Evolutionary conservation across 2,888 invertebrate species (phyloP).

Genomic region (Epicampocera succincta): DNA sequence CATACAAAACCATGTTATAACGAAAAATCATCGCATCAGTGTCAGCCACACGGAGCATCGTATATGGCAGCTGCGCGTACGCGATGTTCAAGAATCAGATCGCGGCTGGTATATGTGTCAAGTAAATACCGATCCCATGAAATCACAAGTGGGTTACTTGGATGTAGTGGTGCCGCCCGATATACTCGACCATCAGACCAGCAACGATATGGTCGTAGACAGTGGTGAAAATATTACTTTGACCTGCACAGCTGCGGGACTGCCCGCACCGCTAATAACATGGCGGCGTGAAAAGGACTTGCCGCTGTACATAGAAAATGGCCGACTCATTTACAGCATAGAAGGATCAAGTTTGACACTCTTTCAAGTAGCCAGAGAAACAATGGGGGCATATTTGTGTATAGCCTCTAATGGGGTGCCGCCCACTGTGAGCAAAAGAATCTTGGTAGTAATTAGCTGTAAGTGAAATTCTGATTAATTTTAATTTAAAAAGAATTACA

Average conservation of each 20-base stretch:
- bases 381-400: slow-evolving; percentile 81
- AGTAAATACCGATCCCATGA: slow-evolving; percentile 96
- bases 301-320: slow-evolving; percentile 80
- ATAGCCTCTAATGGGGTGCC: slow-evolving; percentile 81
- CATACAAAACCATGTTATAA: slow-evolving; percentile 94
- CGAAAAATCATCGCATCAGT: slow-evolving; percentile 92
- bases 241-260: slow-evolving; percentile 92
- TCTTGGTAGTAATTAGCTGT: slow-evolving; percentile 80
- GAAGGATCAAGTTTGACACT: slow-evolving; percentile 79
- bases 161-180: slow-evolving; percentile 94
- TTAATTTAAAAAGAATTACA: background rate
- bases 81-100: slow-evolving; percentile 91
- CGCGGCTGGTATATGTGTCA: slow-evolving; percentile 96
- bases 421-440: slow-evolving; percentile 81
- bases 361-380: slow-evolving; percentile 76
- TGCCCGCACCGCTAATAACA: slow-evolving; percentile 91
- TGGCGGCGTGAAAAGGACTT: slow-evolving; percentile 93
- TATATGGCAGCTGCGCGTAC: slow-evolving; percentile 93
- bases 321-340: slow-evolving; percentile 76
- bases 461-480: slow-evolving; percentile 64
- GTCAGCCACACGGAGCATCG: slow-evolving; percentile 92
- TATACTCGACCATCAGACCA: slow-evolving; percentile 92
- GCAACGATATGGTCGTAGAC: slow-evolving; percentile 91
- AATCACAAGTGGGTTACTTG: slow-evolving; percentile 92
- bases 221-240: slow-evolving; percentile 94